Base-by-base conservation (phyloP, 1,140 invertebrate genomes). In the Andricus grossulariae region DNA sequence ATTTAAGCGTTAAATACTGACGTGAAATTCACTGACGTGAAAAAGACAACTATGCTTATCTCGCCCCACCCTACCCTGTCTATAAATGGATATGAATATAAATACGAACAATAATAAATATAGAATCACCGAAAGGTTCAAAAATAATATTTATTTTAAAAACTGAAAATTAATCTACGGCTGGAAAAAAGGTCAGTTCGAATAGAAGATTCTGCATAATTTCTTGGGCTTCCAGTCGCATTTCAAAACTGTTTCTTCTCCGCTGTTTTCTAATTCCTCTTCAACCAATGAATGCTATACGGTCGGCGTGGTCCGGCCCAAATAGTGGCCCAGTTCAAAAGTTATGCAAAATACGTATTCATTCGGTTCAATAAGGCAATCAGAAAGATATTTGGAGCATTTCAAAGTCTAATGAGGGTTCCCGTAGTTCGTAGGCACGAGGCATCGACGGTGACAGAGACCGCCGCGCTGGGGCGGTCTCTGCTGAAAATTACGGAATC, bases 311-410 rank as follows among this genome's bases (percentile, higher is more conserved):
- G 80, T 52, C 71, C 76, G 71, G 25, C 75, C 75, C 39, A 39
- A 79, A 79, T 45, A 45, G 39, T 78, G 80, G 52, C 71, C 80
- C 72, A 81, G 55, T 78, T 78, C 39, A 45, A 79, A 81, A 81
- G 71, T 79, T 79, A 81, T 81, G 80, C 77, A 81, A 81, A 81
- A 74, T 32, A 76, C 57, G 71, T 74, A 77, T 81, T 81, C 80
- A 78, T 45, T 57, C 57, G 16, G 77, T 74, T 81, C 80, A 81
- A 81, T 81, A 79, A 76, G 77, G 74, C 74, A 81, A 81, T 81
- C 77, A 81, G 77, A 72, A 79, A 76, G 71, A 79, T 79, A 81
- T 78, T 79, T 76, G 73, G 57, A 71, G 19, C 50, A 81, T 81
- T 81, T 79, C 74, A 25, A 57, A 79, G 80, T 81, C 77, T 81